Percentiles rank a stretch among this genome's conserved stretches.
phyloP scores from a whole-genome alignment of 2,797 vertebrate species.

The Arctocebus calabarensis region DNA sequence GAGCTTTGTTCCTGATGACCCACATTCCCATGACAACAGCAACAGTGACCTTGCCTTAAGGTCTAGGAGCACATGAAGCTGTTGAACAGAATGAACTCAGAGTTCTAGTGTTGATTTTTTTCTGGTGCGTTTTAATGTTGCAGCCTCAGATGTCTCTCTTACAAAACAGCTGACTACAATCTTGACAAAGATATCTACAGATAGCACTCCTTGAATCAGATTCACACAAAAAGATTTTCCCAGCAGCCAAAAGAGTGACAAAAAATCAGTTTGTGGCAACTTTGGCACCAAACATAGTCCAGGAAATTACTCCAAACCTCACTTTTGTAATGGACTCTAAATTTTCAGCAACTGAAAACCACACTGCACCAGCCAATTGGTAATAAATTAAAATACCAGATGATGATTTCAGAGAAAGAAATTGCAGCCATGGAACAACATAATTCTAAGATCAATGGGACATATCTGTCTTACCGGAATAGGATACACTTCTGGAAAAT shows the following conservation, averaged over 20 bases:
- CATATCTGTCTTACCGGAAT: slow-evolving; percentile 77
- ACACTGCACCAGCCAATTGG: slow-evolving; percentile 71
- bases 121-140: slow-evolving; percentile 46
- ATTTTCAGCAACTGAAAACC: slow-evolving; percentile 80
- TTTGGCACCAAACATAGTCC: slow-evolving; percentile 61
- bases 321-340: slow-evolving; percentile 77
- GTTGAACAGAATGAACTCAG: neutral
- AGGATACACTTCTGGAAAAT: slow-evolving; percentile 78
- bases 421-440: slow-evolving; percentile 73
- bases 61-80: neutral
- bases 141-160: slow-evolving; percentile 29
- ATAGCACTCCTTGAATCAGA: slow-evolving; percentile 6
- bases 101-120: slow-evolving; percentile 49
- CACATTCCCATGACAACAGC: slow-evolving; percentile 17
- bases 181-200: slow-evolving; percentile 21
- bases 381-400: slow-evolving; percentile 78
- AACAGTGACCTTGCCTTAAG: slow-evolving; percentile 24
- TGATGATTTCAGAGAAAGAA: slow-evolving; percentile 80
- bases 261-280: slow-evolving; percentile 59
- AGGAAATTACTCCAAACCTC: slow-evolving; percentile 76
- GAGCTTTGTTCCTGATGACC: slow-evolving; percentile 21
- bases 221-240: slow-evolving; percentile 29
- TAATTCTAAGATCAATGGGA: slow-evolving; percentile 81
- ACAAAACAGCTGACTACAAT: slow-evolving; percentile 24
- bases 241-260: slow-evolving; percentile 41